These are phyloP conservation scores for Aporophyla lueneburgensis DNA, from an alignment of 2,888 invertebrate genomes.

Conservation along the genomic window DNA sequence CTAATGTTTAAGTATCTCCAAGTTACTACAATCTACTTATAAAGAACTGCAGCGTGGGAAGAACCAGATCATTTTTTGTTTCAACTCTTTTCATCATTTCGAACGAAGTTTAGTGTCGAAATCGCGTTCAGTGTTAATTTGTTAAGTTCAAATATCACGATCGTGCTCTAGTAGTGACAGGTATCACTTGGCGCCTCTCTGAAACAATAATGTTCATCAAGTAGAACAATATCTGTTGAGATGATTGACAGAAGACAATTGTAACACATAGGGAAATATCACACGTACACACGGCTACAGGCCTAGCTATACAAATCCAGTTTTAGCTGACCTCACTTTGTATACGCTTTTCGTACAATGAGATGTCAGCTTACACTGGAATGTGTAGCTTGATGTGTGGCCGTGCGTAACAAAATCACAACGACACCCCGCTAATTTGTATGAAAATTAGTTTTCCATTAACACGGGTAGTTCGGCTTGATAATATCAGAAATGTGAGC, in stretches of 20 bases:
- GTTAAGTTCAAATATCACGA: constrained; percentile 36
- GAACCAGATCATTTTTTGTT: constrained; percentile 36
- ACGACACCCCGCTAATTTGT: no score
- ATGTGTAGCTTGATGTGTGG: no score
- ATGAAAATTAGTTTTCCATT: no score
- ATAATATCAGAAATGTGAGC: no score
- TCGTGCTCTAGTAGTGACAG: constrained; percentile 44
- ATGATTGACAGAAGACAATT: constrained; percentile 16
- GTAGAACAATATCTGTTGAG: constrained; percentile 14
- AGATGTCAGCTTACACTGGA: no score
- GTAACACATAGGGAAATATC: neutral
- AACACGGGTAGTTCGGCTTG: no score
- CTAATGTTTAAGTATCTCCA: constrained; percentile 19
- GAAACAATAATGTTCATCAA: constrained; percentile 38
- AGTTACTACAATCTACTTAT: constrained; percentile 7
- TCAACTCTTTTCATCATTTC: constrained; percentile 36
- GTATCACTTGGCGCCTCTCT: constrained; percentile 27
- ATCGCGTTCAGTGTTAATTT: constrained; percentile 37
- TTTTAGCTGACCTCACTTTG: no score
- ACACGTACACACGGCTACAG: no score
- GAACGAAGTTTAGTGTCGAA: constrained; percentile 46
- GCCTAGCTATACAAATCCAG: no score
- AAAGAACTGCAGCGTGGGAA: constrained; percentile 41
- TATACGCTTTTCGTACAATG: no score
- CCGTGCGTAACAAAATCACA: no score